Evolutionary conservation across 2,113 vertebrate genomes (phyloP), one percentile per base, ranked within the genome.

Genomic region (Coregonus clupeaformis): DNA sequence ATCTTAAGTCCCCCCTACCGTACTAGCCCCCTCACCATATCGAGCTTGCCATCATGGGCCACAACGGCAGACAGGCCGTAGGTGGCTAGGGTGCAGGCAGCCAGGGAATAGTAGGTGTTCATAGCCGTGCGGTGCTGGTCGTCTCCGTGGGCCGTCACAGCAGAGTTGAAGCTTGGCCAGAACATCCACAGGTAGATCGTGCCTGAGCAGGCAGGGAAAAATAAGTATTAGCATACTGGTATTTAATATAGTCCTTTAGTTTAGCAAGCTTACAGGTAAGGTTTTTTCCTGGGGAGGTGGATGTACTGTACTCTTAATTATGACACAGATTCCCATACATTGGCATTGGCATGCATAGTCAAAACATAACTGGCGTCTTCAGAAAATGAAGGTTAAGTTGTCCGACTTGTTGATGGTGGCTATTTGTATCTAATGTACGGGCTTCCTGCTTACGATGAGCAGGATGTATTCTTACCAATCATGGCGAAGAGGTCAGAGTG

Each of bases 151-250:
- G 18, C 70, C 0, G 92, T 92, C 83, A 93, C 66, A 2, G 94
- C 90, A 0, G 96, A 97, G 90, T 95, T 95, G 79, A 98, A 97
- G 76, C 95, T 96, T 7, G 97, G 97, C 97, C 97, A 98, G 92
- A 97, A 99, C 91, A 97, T 94, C 97, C 97, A 98, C 80, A 98
- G 89, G 90, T 87, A 98, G 87, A 98, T 77, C 59, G 95, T 97
- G 69, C 97, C 97, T 99, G 78, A 0, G 0, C 2, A 75, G 13
- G 27, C 12, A 32, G 68, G 63, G 24, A 74, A 22, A 52, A 52
- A 52, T 18, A 52, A 16, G 49, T 52, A 18, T 52, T 18, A 52
- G 14, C 49, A 52, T 52, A 52, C 49, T 5, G 5, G 49, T 52
- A 52, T 52, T 1, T 18, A 52, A 52, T 18, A 18, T 52, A 52